phyloP scores from a whole-genome alignment of 2,888 invertebrate species.

The Cheilosia grossa region DNA sequence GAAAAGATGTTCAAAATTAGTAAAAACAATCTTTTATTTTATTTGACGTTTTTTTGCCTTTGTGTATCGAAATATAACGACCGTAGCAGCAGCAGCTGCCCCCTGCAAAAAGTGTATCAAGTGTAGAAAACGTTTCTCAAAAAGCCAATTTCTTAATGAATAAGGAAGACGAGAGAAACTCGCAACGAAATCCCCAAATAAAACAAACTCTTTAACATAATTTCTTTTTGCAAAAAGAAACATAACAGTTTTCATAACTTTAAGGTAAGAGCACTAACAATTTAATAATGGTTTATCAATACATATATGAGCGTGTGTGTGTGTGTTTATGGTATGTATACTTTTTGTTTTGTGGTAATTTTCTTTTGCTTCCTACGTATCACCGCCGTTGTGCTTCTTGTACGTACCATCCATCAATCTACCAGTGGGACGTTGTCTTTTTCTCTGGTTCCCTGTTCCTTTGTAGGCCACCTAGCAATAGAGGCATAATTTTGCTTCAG shows the following conservation, averaged over 20 bases:
- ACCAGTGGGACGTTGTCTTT: slow-evolving; percentile 5
- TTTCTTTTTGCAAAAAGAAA: slow-evolving; percentile 2
- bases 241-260: slow-evolving; percentile 13
- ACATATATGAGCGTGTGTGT: slow-evolving; percentile 11
- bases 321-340: slow-evolving; percentile 51
- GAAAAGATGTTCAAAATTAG: slow-evolving; percentile 68
- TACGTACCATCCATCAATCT: slow-evolving; percentile 23
- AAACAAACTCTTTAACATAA: slow-evolving; percentile 19
- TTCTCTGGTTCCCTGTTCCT: slow-evolving; percentile 13
- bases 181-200: slow-evolving; percentile 1
- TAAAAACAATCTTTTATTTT: slow-evolving; percentile 64
- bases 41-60: slow-evolving; percentile 67
- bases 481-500: background rate
- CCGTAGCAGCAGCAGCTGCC: slow-evolving; percentile 52
- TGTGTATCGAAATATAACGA: slow-evolving; percentile 68
- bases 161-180: background rate
- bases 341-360: slow-evolving; percentile 69
- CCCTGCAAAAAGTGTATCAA: slow-evolving; percentile 70
- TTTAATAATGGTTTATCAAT: slow-evolving; percentile 22
- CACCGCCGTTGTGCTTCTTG: slow-evolving; percentile 4
- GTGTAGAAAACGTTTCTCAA: slow-evolving; percentile 42
- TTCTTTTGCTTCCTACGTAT: slow-evolving; percentile 38
- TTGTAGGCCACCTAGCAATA: slow-evolving; percentile 22
- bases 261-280: slow-evolving; percentile 47
- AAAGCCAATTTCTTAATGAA: slow-evolving; percentile 1